A percentile compares a stretch with the other conserved stretches of the same genome.
Evolutionary conservation across 2,888 invertebrate genomes (phyloP).

Genomic region (Amphimallon solstitiale): DNA sequence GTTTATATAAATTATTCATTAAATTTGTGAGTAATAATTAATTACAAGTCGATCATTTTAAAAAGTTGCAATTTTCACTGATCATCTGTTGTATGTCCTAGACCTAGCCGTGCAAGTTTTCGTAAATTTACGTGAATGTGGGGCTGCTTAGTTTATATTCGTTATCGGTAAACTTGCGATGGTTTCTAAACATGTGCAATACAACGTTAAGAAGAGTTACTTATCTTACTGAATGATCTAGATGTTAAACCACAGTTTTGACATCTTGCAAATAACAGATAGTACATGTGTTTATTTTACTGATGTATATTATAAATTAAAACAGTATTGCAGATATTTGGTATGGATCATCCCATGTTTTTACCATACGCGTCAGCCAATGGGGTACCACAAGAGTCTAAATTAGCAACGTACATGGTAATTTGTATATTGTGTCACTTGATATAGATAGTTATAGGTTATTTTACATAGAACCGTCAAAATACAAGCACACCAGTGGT

Average conservation of each 20-base stretch:
- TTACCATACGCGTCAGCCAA: conserved; percentile 74
- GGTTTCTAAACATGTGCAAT: conserved; percentile 27
- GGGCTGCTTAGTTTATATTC: conserved; percentile 28
- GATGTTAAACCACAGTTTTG: conserved; percentile 34
- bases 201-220: conserved; percentile 19
- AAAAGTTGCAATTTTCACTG: conserved; percentile 37
- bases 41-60: conserved; percentile 30
- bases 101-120: conserved; percentile 36
- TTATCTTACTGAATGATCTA: conserved; percentile 28
- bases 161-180: conserved; percentile 23
- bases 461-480: conserved; percentile 53
- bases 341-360: conserved; percentile 83
- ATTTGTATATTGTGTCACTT: conserved; percentile 45
- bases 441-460: conserved; percentile 35
- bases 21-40: conserved; percentile 34
- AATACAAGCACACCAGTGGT: conserved; percentile 54
- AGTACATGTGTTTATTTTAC: conserved; percentile 38
- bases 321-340: conserved; percentile 41
- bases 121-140: conserved; percentile 33
- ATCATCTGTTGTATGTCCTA: conserved; percentile 43
- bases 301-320: conserved; percentile 42
- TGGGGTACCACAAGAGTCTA: conserved; percentile 85
- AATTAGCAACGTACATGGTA: conserved; percentile 87
- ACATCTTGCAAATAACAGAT: conserved; percentile 35
- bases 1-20: conserved; percentile 33